Percentiles rank a stretch among this genome's conserved stretches.
phyloP scores from a whole-genome alignment of 2,888 invertebrate species.

The Ferdinandea cuprea region DNA sequence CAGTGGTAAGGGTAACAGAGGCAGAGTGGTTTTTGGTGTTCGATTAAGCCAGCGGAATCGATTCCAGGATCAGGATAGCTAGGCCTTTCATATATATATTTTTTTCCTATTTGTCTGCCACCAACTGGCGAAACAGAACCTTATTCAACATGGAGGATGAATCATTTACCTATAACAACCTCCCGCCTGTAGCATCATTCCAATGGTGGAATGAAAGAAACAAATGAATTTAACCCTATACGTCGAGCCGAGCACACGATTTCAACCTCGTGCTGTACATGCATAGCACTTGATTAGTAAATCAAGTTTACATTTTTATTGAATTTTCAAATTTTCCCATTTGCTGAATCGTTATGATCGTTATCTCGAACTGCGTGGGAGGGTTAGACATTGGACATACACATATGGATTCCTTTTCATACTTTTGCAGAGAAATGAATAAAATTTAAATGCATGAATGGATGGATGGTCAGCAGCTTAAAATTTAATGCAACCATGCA shows the following conservation, averaged over 20 bases:
- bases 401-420: neutral
- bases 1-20: constrained; percentile 48
- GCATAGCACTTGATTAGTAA: constrained; percentile 72
- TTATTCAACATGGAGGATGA: constrained; percentile 49
- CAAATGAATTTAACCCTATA: constrained; percentile 75
- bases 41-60: constrained; percentile 78
- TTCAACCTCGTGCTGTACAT: constrained; percentile 46
- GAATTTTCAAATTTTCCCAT: constrained; percentile 75
- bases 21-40: constrained; percentile 81
- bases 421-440: constrained; percentile 56
- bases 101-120: constrained; percentile 33
- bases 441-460: constrained; percentile 74
- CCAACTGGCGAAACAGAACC: constrained; percentile 53
- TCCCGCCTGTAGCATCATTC: neutral
- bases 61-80: constrained; percentile 71
- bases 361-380: constrained; percentile 62
- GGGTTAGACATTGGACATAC: constrained; percentile 9
- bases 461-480: constrained; percentile 55
- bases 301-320: constrained; percentile 75
- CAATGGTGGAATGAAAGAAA: constrained; percentile 57
- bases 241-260: constrained; percentile 36
- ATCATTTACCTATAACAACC: constrained; percentile 41
- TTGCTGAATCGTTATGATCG: constrained; percentile 75
- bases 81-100: no score
- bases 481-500: constrained; percentile 67